Conservation (phyloP, 2,888 invertebrate genomes). For the Unio pictorum region DNA sequence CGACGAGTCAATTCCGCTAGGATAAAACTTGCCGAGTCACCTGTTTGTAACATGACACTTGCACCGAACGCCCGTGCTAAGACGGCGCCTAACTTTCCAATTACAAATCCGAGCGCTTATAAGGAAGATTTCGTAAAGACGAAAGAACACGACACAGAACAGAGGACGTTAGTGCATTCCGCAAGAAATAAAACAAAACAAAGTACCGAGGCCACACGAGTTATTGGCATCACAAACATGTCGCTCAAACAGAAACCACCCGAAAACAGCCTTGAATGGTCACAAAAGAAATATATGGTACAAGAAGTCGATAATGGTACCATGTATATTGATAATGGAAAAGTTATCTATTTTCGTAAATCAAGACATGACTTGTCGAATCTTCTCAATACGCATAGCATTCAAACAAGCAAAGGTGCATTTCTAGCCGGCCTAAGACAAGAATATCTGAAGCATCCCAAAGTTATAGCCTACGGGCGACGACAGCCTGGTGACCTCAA, state of each 20-base stretch:
- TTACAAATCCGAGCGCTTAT: slow-evolving; percentile 28
- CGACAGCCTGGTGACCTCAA: slow-evolving; percentile 4
- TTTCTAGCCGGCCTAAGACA: slow-evolving; percentile 48
- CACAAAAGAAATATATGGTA: slow-evolving; percentile 36
- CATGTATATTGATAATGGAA: slow-evolving; percentile 49
- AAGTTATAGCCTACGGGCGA: slow-evolving; percentile 11
- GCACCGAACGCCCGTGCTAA: slow-evolving; percentile 22
- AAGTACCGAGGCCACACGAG: too few relatives aligned
- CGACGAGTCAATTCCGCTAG: slow-evolving; percentile 48
- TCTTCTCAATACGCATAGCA: slow-evolving; percentile 35
- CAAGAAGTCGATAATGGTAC: slow-evolving; percentile 37
- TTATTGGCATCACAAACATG: too few relatives aligned
- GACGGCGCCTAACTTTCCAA: slow-evolving; percentile 36
- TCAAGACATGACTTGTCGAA: slow-evolving; percentile 40
- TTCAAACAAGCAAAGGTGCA: slow-evolving; percentile 31
- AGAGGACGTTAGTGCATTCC: not conserved
- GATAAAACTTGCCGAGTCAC: slow-evolving; percentile 34
- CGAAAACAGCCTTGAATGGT: too few relatives aligned
- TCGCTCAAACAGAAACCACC: too few relatives aligned
- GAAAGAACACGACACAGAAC: slow-evolving; percentile 4
- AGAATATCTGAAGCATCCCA: slow-evolving; percentile 49
- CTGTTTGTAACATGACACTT: slow-evolving; percentile 8
- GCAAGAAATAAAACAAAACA: too few relatives aligned
- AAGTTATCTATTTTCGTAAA: slow-evolving; percentile 48
- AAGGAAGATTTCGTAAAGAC: slow-evolving; percentile 6